These are phyloP conservation scores for Junonia oenone DNA, from an alignment of 2,888 invertebrate genomes.

Conservation along the genomic window DNA sequence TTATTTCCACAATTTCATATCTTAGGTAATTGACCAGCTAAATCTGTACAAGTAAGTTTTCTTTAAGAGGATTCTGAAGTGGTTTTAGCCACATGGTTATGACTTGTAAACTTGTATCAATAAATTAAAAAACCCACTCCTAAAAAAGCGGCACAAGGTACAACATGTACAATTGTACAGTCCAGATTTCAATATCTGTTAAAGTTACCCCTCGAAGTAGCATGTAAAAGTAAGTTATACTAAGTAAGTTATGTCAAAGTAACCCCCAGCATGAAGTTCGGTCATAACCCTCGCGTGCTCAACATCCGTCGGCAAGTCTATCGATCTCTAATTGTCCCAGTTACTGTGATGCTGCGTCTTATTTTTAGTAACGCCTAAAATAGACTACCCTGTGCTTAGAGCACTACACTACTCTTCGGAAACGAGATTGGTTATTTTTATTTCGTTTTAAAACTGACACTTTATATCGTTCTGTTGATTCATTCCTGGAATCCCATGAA, in stretches of 20 bases:
- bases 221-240: too few species aligned
- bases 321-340: conserved; percentile 23
- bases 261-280: background rate
- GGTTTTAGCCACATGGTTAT: too few species aligned
- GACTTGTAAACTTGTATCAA: too few species aligned
- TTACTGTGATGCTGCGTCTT: conserved; percentile 13
- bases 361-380: conserved; percentile 19
- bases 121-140: too few species aligned
- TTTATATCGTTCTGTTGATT: background rate
- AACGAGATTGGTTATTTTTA: conserved; percentile 11
- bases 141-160: too few species aligned
- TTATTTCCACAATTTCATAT: too few species aligned
- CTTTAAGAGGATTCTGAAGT: too few species aligned
- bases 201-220: background rate
- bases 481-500: background rate
- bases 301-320: conserved; percentile 16
- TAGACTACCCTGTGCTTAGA: conserved; percentile 10
- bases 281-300: background rate
- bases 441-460: conserved; percentile 9
- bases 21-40: too few species aligned
- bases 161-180: too few species aligned
- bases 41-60: too few species aligned
- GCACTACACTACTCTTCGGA: conserved; percentile 1
- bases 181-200: too few species aligned
- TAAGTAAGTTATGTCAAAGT: too few species aligned